A percentile compares a stretch with the other conserved stretches of the same genome.
Evolutionary conservation across 2,113 vertebrate species (phyloP).

Genomic region (Limnothrissa miodon): DNA sequence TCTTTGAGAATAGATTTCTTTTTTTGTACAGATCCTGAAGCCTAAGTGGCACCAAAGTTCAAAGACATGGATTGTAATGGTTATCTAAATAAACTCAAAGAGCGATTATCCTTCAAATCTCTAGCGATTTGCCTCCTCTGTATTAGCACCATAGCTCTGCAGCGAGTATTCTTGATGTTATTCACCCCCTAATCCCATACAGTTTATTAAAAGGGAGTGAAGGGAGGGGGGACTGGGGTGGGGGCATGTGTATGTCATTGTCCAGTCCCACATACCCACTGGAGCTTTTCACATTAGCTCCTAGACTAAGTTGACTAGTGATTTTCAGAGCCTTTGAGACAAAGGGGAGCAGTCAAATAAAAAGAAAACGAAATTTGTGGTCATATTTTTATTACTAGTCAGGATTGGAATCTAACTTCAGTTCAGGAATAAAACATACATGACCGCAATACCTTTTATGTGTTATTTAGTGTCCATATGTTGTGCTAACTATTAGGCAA

Average conservation of each 20-base stretch:
- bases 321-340: background rate
- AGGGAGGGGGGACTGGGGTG: constrained; percentile 54
- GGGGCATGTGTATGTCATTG: background rate
- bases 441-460: background rate
- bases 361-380: background rate
- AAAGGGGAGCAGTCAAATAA: background rate
- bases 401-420: background rate
- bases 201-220: constrained; percentile 84
- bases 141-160: constrained; percentile 83
- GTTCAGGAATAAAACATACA: too few species aligned
- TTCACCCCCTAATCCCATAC: constrained; percentile 89
- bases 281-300: background rate
- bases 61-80: constrained; percentile 84
- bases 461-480: background rate
- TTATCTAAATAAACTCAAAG: constrained; percentile 87
- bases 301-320: background rate
- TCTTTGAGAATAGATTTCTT: constrained; percentile 52
- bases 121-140: background rate
- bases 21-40: constrained; percentile 60
- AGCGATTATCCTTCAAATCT: constrained; percentile 89
- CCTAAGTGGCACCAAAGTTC: constrained; percentile 79
- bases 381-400: background rate
- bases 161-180: constrained; percentile 91
- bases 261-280: background rate
- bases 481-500: background rate